Conservation (phyloP, 2,888 invertebrate genomes). For the Heliconius ismenius region DNA sequence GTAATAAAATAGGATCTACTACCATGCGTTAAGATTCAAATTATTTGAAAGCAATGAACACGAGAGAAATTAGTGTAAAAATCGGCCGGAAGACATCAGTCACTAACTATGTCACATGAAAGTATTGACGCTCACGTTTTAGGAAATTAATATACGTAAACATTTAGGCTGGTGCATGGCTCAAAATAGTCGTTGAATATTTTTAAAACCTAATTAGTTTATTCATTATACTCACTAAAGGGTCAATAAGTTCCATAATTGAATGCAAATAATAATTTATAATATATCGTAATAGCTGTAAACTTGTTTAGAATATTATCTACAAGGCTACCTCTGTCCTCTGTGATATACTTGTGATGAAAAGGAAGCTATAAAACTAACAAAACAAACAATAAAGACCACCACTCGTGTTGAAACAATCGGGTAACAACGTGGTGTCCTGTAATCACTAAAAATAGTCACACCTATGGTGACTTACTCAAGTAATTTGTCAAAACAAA, state of each 20-base stretch:
- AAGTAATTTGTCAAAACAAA: background rate
- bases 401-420: slow-evolving; percentile 65
- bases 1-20: slow-evolving; percentile 37
- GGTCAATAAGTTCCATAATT: background rate
- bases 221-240: background rate
- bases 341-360: slow-evolving; percentile 63
- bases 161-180: slow-evolving; percentile 8
- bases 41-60: slow-evolving; percentile 31
- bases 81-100: slow-evolving; percentile 72
- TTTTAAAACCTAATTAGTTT: slow-evolving; percentile 2
- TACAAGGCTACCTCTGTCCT: slow-evolving; percentile 59
- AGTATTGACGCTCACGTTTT: slow-evolving; percentile 60
- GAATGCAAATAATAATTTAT: background rate
- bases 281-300: background rate
- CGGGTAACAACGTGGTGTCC: slow-evolving; percentile 69
- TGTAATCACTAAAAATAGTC: slow-evolving; percentile 63
- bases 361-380: slow-evolving; percentile 68
- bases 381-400: slow-evolving; percentile 73
- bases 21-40: slow-evolving; percentile 47
- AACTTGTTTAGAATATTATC: slow-evolving; percentile 20
- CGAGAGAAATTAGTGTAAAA: slow-evolving; percentile 45
- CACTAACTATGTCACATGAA: slow-evolving; percentile 56
- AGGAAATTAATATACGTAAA: slow-evolving; percentile 49
- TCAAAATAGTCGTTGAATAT: background rate
- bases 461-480: slow-evolving; percentile 36